A percentile compares a stretch with the other conserved stretches of the same genome.
phyloP scores from a whole-genome alignment of 1,140 invertebrate genomes.

The Pseudomyrmex gracilis region DNA sequence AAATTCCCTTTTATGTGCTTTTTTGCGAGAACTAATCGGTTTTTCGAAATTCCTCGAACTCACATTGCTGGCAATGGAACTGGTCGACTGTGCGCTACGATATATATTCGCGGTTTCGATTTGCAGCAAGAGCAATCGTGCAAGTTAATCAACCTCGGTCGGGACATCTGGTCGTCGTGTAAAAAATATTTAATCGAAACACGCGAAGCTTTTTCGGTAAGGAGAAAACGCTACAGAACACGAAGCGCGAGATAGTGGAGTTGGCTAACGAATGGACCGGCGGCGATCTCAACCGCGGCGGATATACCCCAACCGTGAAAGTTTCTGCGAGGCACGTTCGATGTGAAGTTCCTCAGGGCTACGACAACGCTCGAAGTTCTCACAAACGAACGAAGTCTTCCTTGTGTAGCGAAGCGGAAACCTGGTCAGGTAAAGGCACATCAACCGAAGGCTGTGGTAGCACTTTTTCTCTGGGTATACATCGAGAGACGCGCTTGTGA shows the following conservation, averaged over 20 bases:
- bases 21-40: background rate
- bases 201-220: slow-evolving; percentile 46
- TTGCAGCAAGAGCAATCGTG: slow-evolving; percentile 22
- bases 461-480: background rate
- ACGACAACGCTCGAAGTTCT: slow-evolving; percentile 24
- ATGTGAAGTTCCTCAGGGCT: slow-evolving; percentile 46
- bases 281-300: slow-evolving; percentile 40
- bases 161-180: slow-evolving; percentile 19
- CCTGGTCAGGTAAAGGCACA: background rate
- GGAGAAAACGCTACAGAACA: slow-evolving; percentile 21
- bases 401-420: slow-evolving; percentile 2
- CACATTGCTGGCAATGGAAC: slow-evolving; percentile 9
- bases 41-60: background rate
- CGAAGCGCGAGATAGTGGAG: slow-evolving; percentile 39
- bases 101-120: slow-evolving; percentile 56
- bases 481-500: background rate
- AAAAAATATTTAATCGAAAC: slow-evolving; percentile 38
- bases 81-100: background rate
- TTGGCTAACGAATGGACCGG: slow-evolving; percentile 63
- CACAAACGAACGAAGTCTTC: slow-evolving; percentile 17
- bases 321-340: slow-evolving; percentile 51
- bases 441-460: background rate
- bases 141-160: slow-evolving; percentile 50
- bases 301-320: slow-evolving; percentile 66
- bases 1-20: background rate